Percentiles rank a stretch among this genome's conserved stretches.
phyloP scores from a whole-genome alignment of 2,888 invertebrate species.

The Rhodophaea formosa region DNA sequence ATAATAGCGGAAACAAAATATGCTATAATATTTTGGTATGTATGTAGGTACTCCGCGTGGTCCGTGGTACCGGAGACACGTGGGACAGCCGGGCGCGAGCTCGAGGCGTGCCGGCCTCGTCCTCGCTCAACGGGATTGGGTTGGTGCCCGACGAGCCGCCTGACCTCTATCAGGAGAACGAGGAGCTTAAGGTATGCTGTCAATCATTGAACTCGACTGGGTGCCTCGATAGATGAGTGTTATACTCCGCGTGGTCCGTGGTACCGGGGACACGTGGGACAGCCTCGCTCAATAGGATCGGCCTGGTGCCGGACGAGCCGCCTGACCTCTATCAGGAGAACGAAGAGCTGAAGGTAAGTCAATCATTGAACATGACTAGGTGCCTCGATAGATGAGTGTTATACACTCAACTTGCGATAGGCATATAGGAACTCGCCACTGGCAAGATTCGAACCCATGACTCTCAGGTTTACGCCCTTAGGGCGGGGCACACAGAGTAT shows the following conservation, averaged over 20 bases:
- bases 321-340: slow-evolving; percentile 94
- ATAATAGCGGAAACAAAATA: no score
- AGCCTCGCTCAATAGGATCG: slow-evolving; percentile 92
- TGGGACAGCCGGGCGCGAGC: slow-evolving; percentile 93
- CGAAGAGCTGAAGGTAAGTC: slow-evolving; percentile 91
- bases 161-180: slow-evolving; percentile 94
- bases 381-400: no score
- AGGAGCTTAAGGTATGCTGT: slow-evolving; percentile 89
- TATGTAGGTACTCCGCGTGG: slow-evolving; percentile 86
- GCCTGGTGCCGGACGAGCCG: slow-evolving; percentile 90
- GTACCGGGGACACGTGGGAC: slow-evolving; percentile 95
- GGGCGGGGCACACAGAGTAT: no score
- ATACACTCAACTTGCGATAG: no score
- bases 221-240: no score
- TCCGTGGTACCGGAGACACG: slow-evolving; percentile 93
- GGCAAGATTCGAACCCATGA: no score
- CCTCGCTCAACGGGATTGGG: slow-evolving; percentile 92
- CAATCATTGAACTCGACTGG: no score
- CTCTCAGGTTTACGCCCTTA: no score
- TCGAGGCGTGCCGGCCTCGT: slow-evolving; percentile 91
- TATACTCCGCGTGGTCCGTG: slow-evolving; percentile 89
- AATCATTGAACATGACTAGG: no score
- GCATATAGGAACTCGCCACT: no score
- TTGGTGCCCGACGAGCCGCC: slow-evolving; percentile 91
- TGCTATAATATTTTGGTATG: no score